A percentile compares a stretch with the other conserved stretches of the same genome.
Evolutionary conservation across 2,888 invertebrate species (phyloP).

Genomic region (Sericinus montela): DNA sequence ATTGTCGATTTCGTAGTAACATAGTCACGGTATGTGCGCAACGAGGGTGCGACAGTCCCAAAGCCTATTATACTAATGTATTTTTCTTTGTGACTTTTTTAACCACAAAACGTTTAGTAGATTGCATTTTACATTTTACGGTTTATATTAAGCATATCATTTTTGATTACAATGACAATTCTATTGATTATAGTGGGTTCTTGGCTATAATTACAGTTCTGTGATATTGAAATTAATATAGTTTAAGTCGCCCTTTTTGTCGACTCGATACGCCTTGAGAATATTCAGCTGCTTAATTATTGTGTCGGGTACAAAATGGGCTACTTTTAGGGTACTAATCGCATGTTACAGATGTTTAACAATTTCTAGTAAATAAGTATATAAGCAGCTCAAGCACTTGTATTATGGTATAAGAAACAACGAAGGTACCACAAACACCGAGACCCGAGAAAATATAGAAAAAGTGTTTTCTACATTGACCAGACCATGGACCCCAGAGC

Average conservation of each 20-base stretch:
- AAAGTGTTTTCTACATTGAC: no score
- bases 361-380: no score
- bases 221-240: conserved; percentile 7
- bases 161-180: neutral
- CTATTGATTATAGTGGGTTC: conserved; percentile 10
- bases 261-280: neutral
- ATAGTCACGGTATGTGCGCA: conserved; percentile 34
- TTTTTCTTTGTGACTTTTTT: conserved; percentile 32
- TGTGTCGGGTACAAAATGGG: neutral
- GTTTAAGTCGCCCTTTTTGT: neutral
- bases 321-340: neutral
- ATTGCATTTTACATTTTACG: neutral
- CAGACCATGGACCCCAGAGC: no score
- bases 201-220: conserved; percentile 10
- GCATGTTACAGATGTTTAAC: no score
- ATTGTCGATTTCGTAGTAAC: conserved; percentile 36
- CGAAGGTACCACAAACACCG: no score
- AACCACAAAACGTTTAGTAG: conserved; percentile 3
- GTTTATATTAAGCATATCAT: neutral
- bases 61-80: conserved; percentile 50
- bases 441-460: no score
- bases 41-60: conserved; percentile 38
- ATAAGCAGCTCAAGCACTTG: no score
- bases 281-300: conserved; percentile 7
- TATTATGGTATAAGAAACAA: no score